A percentile compares a stretch with the other conserved stretches of the same genome.
Conservation (phyloP, 2,797 vertebrate species). For the Epinephelus awoara region DNA sequence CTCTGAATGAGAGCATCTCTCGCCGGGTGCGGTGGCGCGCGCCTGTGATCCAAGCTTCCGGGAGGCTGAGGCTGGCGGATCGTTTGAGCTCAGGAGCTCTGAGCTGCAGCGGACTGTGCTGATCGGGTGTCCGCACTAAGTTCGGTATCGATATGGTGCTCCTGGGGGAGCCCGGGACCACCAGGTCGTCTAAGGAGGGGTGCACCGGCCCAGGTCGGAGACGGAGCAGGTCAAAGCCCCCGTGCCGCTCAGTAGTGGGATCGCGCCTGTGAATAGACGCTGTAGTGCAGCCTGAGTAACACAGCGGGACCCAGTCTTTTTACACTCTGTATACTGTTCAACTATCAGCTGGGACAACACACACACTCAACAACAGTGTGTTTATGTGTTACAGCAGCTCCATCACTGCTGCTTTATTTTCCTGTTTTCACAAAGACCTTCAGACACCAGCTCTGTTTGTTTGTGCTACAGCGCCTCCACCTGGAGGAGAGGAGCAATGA, state of each 20-base stretch:
- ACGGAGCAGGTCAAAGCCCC: conserved; percentile 84
- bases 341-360: background rate
- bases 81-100: conserved; percentile 75
- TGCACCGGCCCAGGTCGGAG: conserved; percentile 79
- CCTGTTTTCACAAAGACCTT: background rate
- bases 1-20: accelerated
- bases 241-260: conserved; percentile 78
- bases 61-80: conserved; percentile 13
- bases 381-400: background rate
- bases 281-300: conserved; percentile 69
- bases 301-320: conserved; percentile 74
- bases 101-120: conserved; percentile 69
- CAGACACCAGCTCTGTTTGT: background rate
- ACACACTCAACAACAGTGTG: background rate
- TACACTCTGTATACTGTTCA: background rate
- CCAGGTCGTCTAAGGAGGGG: conserved; percentile 78
- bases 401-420: accelerated
- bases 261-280: conserved; percentile 78
- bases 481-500: background rate
- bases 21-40: conserved; percentile 45
- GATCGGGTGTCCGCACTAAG: conserved; percentile 72
- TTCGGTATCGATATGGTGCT: conserved; percentile 77
- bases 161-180: conserved; percentile 73
- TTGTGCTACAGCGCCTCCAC: background rate
- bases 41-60: conserved; percentile 11